Evolutionary conservation across 1,140 invertebrate genomes (phyloP), one percentile per base, ranked within the genome.

Genomic region (Sycophila sp.): DNA sequence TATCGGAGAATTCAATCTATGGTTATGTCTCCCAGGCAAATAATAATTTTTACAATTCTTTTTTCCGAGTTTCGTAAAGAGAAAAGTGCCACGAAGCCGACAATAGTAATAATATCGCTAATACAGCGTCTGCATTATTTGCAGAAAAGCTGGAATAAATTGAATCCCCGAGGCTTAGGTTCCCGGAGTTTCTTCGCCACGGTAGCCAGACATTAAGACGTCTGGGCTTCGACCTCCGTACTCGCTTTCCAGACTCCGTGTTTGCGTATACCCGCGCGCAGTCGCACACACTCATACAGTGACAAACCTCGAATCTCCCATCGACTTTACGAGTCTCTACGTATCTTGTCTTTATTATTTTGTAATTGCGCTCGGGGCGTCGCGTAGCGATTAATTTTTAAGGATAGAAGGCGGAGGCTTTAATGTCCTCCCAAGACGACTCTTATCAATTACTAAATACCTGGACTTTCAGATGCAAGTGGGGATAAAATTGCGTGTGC

Each of bases 321-420:
- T n/a, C 42, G 78, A 79, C 51, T 69, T 22, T 63, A 62, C 71
- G 73, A 56, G 71, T 51, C 73, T 74, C 53, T 73, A 73, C 76
- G 58, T 69, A 83, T 84, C 81, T 79, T 78, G 78, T 80, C 80
- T 81, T 81, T 81, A 82, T 82, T 81, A 78, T 82, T 81, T 84
- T 80, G 77, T 80, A 80, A 81, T 81, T 81, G 72, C 68, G 32
- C 32, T 65, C 38, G 7, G 51, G 2, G 3, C 8, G 30, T 19
- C 51, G 19, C 19, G 38, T 28, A 13, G 15, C n/a, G 26, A 59
- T 60, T 28, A 60, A 63, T 63, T 49, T 49, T 63, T 63, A 10
- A 63, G 15, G 24, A 30, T 4, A 8, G 8, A 4, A 47, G 19
- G 13, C 51, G n/a, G 10, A 4, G 10, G 2, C 19, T 26, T 17